Evolutionary conservation across 1,140 invertebrate genomes (phyloP).

Genomic region (Proales similis): DNA sequence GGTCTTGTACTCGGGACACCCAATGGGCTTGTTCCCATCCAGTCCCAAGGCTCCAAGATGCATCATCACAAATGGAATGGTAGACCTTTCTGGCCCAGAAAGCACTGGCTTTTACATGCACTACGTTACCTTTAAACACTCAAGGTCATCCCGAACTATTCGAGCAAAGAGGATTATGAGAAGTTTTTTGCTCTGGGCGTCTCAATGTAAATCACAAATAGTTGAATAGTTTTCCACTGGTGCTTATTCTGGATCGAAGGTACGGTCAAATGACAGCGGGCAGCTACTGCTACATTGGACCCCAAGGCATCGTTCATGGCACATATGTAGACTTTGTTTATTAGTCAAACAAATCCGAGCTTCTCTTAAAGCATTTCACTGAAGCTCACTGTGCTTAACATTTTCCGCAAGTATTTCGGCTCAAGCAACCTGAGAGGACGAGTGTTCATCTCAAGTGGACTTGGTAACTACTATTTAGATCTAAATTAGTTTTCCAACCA

Average conservation of each 20-base stretch:
- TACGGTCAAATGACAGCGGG: slow-evolving; percentile 62
- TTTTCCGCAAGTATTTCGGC: slow-evolving; percentile 60
- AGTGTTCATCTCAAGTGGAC: slow-evolving; percentile 43
- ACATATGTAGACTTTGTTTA: slow-evolving; percentile 57
- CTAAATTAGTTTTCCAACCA: not conserved
- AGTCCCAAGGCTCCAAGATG: slow-evolving; percentile 55
- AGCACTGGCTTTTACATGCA: not conserved
- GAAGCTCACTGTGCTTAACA: slow-evolving; percentile 62
- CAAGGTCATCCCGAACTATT: slow-evolving; percentile 63
- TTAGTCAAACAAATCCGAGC: not conserved
- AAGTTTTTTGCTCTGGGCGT: slow-evolving; percentile 63
- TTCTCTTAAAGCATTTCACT: not conserved
- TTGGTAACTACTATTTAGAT: slow-evolving; percentile 6
- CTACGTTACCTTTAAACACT: no score
- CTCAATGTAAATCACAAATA: slow-evolving; percentile 56
- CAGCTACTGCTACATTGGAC: slow-evolving; percentile 66
- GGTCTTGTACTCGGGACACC: slow-evolving; percentile 64
- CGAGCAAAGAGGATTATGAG: slow-evolving; percentile 55
- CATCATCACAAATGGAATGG: slow-evolving; percentile 67
- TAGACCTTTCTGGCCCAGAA: slow-evolving; percentile 39
- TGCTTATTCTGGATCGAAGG: slow-evolving; percentile 41
- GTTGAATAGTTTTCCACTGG: not conserved
- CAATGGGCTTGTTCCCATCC: slow-evolving; percentile 62
- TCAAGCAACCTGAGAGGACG: slow-evolving; percentile 57
- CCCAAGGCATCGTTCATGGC: slow-evolving; percentile 66